Evolutionary conservation across 2,888 invertebrate genomes (phyloP).

Genomic region (Agonopterix arenella): DNA sequence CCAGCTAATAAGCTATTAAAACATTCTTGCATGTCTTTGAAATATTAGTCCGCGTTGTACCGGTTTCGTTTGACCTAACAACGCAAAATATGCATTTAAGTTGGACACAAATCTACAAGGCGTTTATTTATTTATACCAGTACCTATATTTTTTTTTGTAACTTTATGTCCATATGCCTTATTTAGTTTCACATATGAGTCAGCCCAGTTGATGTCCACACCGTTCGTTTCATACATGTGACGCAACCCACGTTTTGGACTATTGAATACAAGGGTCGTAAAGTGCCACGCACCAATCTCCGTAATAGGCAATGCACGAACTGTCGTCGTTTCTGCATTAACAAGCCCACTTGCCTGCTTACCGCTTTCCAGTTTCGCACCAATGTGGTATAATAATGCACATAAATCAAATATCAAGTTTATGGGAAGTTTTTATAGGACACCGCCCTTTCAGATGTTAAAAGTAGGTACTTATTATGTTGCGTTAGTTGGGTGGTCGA

Average conservation of each 20-base stretch:
- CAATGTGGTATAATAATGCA: constrained; percentile 13
- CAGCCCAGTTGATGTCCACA: constrained; percentile 27
- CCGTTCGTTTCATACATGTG: constrained; percentile 30
- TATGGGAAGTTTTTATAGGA: too few species aligned
- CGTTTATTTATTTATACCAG: constrained; percentile 13
- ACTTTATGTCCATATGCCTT: constrained; percentile 21
- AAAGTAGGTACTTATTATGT: too few species aligned
- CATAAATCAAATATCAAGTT: constrained; percentile 9
- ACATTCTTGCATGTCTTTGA: constrained; percentile 15
- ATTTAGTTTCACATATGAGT: constrained; percentile 21
- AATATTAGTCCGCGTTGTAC: not conserved
- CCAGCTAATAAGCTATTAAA: constrained; percentile 11
- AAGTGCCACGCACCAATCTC: constrained; percentile 39
- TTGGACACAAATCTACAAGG: not conserved
- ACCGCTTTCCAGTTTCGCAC: constrained; percentile 42
- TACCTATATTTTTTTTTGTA: constrained; percentile 5
- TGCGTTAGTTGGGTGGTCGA: too few species aligned
- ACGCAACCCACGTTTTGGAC: constrained; percentile 50
- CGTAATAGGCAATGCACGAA: constrained; percentile 62
- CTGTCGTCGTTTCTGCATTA: constrained; percentile 24
- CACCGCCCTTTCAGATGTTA: too few species aligned
- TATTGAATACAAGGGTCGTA: constrained; percentile 41
- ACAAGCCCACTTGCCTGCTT: constrained; percentile 44
- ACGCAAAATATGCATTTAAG: constrained; percentile 1
- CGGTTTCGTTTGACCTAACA: not conserved